Base-by-base conservation (phyloP, 2,113 vertebrate species). In the Pholis gunnellus region DNA sequence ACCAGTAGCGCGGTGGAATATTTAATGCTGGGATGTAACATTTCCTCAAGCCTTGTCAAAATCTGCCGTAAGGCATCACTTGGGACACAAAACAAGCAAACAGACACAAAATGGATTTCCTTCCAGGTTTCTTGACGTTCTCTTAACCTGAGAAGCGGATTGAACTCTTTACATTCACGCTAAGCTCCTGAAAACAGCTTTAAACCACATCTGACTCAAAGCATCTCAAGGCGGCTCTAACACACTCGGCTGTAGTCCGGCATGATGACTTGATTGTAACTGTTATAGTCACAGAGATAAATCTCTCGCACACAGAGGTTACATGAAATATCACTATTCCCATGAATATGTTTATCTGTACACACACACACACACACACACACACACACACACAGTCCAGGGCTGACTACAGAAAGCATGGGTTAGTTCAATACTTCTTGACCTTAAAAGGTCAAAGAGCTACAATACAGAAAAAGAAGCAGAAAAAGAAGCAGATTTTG, bases 31-130 rank as follows among this genome's bases (percentile, higher is more conserved):
- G 1, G 4, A 31, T 27, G n/a, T 5, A 57, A 56, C 6, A 22
- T 69, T 46, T 67, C 31, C 42, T 59, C 2, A 61, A 11, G 9
- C 36, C 67, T 60, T 52, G 31, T 56, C 70, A 44, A 22, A 64
- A 46, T 68, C 54, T 63, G 44, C 11, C 56, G 11, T 8, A 34
- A 75, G 29, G 25, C 6, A 42, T 68, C 46, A 50, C 44, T 38
- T 56, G 20, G 27, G 42, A 67, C 5, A 29, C 36, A 68, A 67
- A 66, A 67, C 78, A 57, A 20, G 18, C 25, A 44, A 72, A 76
- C 25, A 34, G 31, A 68, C 4, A 0, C 1, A 50, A 67, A 52
- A 44, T 36, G 52, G 13, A 63, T 73, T 68, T 18, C 29, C 52
- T 27, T 50, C 25, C 3, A 36, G 69, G 9, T 66, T 79, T 75